Evolutionary conservation across 2,113 vertebrate genomes (phyloP).

Genomic region (Gracilinanus agilis): DNA sequence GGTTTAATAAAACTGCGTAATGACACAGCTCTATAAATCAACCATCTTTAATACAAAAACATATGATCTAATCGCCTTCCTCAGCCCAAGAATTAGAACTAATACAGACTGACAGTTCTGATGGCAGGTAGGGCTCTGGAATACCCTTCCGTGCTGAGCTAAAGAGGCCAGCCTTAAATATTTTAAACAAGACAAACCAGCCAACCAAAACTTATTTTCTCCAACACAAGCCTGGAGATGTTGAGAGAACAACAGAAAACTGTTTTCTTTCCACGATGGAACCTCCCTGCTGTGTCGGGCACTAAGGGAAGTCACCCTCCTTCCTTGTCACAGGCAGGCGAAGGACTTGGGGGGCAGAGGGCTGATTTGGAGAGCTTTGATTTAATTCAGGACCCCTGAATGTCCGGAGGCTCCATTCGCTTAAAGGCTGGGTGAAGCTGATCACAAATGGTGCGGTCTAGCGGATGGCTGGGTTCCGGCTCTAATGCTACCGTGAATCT

Average conservation of each 20-base stretch:
- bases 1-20: constrained; percentile 75
- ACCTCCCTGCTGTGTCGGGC: not conserved
- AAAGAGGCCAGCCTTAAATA: constrained; percentile 77
- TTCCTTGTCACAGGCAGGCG: not conserved
- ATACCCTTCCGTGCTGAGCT: constrained; percentile 50
- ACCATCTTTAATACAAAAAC: constrained; percentile 75
- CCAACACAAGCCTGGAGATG: constrained; percentile 57
- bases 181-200: constrained; percentile 72
- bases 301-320: not conserved
- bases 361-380: not conserved
- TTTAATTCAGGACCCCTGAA: not conserved
- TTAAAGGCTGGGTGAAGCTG: not conserved
- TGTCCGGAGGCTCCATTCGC: not conserved
- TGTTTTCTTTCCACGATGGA: constrained; percentile 49
- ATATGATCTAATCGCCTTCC: constrained; percentile 76
- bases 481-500: not conserved
- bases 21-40: constrained; percentile 66
- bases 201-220: constrained; percentile 73
- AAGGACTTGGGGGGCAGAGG: not conserved
- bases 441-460: not conserved
- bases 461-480: not conserved
- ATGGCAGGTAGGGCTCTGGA: constrained; percentile 61
- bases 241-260: constrained; percentile 52
- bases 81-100: constrained; percentile 60
- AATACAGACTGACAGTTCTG: constrained; percentile 69